These are phyloP conservation scores for Acrocephalus scirpaceus DNA, from an alignment of 2,797 vertebrate genomes.

Conservation along the genomic window DNA sequence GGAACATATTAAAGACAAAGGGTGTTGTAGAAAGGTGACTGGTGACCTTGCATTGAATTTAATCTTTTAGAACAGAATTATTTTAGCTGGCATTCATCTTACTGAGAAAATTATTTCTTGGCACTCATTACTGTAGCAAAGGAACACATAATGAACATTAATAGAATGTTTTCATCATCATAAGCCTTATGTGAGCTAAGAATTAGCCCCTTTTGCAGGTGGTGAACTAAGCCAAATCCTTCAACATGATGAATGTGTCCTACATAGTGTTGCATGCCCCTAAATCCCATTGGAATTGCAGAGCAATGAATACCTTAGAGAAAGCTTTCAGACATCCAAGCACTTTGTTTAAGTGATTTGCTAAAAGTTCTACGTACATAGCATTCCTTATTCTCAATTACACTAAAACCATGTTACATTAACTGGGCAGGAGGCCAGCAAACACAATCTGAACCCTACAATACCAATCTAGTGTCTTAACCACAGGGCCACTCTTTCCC, in stretches of 20 bases:
- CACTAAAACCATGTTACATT: conserved; percentile 10
- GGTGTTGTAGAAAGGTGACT: background rate
- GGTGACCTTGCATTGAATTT: conserved; percentile 47
- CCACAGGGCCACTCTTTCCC: background rate
- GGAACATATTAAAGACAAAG: background rate
- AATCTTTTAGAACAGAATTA: conserved; percentile 54
- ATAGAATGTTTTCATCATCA: conserved; percentile 67
- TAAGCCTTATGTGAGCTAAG: conserved; percentile 52
- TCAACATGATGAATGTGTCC: conserved; percentile 39
- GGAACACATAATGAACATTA: conserved; percentile 67
- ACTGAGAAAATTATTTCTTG: conserved; percentile 53
- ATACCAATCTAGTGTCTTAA: background rate
- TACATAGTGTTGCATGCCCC: background rate
- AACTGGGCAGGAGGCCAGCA: conserved; percentile 26
- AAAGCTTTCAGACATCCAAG: conserved; percentile 46
- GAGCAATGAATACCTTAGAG: conserved; percentile 4
- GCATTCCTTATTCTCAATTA: conserved; percentile 24
- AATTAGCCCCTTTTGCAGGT: conserved; percentile 59
- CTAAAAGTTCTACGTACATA: conserved; percentile 24
- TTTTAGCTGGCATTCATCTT: conserved; percentile 52
- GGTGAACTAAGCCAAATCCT: conserved; percentile 48
- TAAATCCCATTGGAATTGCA: conserved; percentile 7
- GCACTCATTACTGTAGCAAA: conserved; percentile 32
- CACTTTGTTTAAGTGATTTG: conserved; percentile 41
- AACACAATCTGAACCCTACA: background rate